Base-by-base conservation (phyloP, 2,113 vertebrate species). In the Tricholaema leucomelas region DNA sequence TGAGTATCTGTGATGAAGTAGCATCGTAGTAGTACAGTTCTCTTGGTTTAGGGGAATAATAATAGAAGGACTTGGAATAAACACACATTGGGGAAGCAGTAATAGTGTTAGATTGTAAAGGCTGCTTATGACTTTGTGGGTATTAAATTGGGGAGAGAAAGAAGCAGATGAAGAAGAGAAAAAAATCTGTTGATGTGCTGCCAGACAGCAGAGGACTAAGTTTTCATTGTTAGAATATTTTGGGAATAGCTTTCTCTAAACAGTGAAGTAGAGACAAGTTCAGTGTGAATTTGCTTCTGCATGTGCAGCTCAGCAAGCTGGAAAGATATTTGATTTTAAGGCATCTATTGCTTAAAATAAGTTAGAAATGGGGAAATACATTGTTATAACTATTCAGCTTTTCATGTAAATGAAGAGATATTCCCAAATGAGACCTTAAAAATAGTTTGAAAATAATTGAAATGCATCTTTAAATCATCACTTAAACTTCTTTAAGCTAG, bases 11-110 rank as follows among this genome's bases (percentile, higher is more conserved):
- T 2, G 8, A 3, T 60, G 20, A 56, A 52, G 27, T 55, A 17
- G 18, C 59, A 12, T 21, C 13, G 12, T 27, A 42, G n/a, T 7
- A 58, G 15, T 23, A 3, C 2, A 10, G 36, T 48, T 65, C 6
- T 36, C 27, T 33, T 79, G 66, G 46, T 61, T 82, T 33, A 27
- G 55, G 42, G 33, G 25, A 9, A 18, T 71, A 20, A 11, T 44
- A 61, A 17, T 8, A 35, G 23, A 52, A 55, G 84, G 63, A 66
- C 46, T 44, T 69, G 58, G 35, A 61, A 44, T 30, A 46, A 63
- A 52, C 25, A 23, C 1, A 1, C 3, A 3, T 0, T 2, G 7
- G 23, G n/a, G 33, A 63, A 69, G 35, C 19, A 33, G 15, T 64
- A 61, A 19, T 3, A 44, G 25, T 28, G 65, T 4, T 77, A 66